These are phyloP conservation scores for Candidula unifasciata DNA, from an alignment of 2,888 invertebrate species.

Conservation along the genomic window DNA sequence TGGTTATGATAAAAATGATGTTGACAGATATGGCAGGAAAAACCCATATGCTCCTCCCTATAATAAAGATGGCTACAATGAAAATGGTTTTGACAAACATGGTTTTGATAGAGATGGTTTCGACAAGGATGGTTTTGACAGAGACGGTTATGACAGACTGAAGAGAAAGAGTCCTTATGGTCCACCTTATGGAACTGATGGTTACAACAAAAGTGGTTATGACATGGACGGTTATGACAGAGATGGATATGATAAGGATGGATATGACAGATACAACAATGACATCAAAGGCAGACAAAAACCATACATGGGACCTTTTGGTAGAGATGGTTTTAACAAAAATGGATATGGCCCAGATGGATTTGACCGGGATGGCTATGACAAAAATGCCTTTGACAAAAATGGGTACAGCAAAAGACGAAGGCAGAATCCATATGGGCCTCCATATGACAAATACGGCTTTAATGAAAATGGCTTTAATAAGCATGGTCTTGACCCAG, in stretches of 20 bases:
- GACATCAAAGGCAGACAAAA: conserved; percentile 24
- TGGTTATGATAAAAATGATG: conserved; percentile 38
- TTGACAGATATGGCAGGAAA: not conserved
- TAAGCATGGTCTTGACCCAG: conserved; percentile 48
- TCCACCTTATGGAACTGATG: conserved; percentile 20
- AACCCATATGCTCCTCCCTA: conserved; percentile 25
- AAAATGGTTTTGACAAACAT: conserved; percentile 30
- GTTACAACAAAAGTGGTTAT: conserved; percentile 9
- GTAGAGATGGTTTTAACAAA: conserved; percentile 16
- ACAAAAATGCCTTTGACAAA: conserved; percentile 30
- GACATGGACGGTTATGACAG: conserved; percentile 10
- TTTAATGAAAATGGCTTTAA: conserved; percentile 32
- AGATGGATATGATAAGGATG: conserved; percentile 5
- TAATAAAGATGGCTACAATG: conserved; percentile 3
- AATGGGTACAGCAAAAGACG: conserved; percentile 16
- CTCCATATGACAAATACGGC: conserved; percentile 36
- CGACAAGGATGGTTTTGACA: conserved; percentile 24
- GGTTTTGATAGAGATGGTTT: conserved; percentile 27
- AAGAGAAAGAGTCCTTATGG: conserved; percentile 6
- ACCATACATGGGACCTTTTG: conserved; percentile 5
- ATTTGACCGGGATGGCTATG: conserved; percentile 18
- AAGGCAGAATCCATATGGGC: conserved; percentile 17
- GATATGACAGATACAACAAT: conserved; percentile 2
- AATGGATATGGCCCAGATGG: conserved; percentile 12
- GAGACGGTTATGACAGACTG: conserved; percentile 12